Evolutionary conservation across 2,113 vertebrate genomes (phyloP).

Genomic region (Ctenomys sociabilis): DNA sequence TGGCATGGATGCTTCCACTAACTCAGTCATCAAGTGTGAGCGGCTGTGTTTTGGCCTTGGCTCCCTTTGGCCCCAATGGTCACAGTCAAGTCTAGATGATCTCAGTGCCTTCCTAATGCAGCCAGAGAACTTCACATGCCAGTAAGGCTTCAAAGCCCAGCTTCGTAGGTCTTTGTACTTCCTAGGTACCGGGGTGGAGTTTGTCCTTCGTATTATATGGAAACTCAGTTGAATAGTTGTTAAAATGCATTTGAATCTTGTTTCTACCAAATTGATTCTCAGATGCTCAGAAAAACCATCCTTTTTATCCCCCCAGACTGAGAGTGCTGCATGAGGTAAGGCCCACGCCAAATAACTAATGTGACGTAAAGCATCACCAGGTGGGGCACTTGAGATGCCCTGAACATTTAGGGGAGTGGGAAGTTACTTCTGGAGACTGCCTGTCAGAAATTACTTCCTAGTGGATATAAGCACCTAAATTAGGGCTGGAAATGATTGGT

Average conservation of each 20-base stretch:
- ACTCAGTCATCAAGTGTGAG: background rate
- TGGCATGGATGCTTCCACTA: background rate
- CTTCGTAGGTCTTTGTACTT: background rate
- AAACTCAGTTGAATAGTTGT: conserved; percentile 70
- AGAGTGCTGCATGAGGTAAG: conserved; percentile 48
- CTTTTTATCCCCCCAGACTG: conserved; percentile 55
- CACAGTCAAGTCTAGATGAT: background rate
- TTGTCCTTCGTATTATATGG: conserved; percentile 19
- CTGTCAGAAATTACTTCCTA: conserved; percentile 10
- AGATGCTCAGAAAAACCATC: conserved; percentile 60
- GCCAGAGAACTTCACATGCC: background rate
- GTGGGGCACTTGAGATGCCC: background rate
- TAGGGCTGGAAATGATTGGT: background rate
- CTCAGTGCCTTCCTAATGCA: background rate
- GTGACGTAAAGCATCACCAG: background rate
- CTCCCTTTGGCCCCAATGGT: background rate
- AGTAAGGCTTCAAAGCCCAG: background rate
- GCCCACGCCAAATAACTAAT: background rate
- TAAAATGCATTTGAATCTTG: conserved; percentile 52
- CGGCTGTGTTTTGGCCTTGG: conserved; percentile 9
- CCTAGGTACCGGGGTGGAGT: background rate
- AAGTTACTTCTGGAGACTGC: conserved; percentile 27
- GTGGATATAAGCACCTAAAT: background rate
- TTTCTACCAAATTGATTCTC: conserved; percentile 60
- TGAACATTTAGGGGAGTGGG: background rate